Percentiles rank a stretch among this genome's conserved stretches.
phyloP scores from a whole-genome alignment of 2,797 vertebrate species.

The Myotis planiceps region DNA sequence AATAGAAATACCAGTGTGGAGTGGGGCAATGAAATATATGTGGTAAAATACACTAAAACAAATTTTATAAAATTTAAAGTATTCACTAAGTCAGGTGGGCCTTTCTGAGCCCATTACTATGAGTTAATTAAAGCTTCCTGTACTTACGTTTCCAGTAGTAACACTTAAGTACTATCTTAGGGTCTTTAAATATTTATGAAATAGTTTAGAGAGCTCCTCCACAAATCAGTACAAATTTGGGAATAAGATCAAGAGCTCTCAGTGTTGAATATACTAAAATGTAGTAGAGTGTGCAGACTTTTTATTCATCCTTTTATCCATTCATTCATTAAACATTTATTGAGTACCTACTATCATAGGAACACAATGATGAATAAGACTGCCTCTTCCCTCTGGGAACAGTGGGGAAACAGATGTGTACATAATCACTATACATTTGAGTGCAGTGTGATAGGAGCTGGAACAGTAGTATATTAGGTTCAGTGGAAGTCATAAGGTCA shows the following conservation, averaged over 20 bases:
- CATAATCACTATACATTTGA: not conserved
- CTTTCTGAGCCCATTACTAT: slow-evolving; percentile 67
- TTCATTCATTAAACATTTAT: slow-evolving; percentile 60
- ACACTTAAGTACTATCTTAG: slow-evolving; percentile 71
- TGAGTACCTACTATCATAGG: not conserved
- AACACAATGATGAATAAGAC: not conserved
- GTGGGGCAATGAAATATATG: not conserved
- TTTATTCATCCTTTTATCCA: slow-evolving; percentile 68
- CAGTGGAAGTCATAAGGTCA: not conserved
- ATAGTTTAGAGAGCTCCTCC: slow-evolving; percentile 61
- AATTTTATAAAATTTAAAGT: slow-evolving; percentile 54
- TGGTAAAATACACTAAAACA: slow-evolving; percentile 30
- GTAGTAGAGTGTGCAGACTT: not conserved
- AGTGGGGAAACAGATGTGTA: not conserved
- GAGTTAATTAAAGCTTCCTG: slow-evolving; percentile 79
- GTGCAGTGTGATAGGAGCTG: not conserved
- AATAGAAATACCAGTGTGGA: not conserved
- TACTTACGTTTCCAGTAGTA: slow-evolving; percentile 65
- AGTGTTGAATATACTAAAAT: slow-evolving; percentile 56
- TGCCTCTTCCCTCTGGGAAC: not conserved
- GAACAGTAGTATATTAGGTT: not conserved
- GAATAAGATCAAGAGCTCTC: slow-evolving; percentile 72
- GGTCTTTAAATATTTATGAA: slow-evolving; percentile 81
- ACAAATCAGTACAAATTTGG: slow-evolving; percentile 71
- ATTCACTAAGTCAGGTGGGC: slow-evolving; percentile 64